Evolutionary conservation across 1,140 invertebrate species (phyloP), one percentile per base, ranked within the genome.

Genomic region (Drosophila subobscura): DNA sequence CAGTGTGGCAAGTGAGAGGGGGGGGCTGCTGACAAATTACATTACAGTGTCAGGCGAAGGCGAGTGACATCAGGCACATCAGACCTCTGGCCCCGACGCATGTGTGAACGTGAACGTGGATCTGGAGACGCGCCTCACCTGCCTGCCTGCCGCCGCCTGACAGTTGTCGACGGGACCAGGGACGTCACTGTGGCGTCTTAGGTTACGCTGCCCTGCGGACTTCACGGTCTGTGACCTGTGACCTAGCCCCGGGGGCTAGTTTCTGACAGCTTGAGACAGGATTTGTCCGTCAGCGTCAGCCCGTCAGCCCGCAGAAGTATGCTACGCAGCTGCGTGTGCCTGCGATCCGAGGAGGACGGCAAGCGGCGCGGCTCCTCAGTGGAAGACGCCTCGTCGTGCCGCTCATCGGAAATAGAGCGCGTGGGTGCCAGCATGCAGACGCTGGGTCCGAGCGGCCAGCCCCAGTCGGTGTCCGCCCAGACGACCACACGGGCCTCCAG

Each of bases 311-410:
- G 42, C 25, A 55, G 68, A 72, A 63, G 29, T 33, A 91, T 91
- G 91, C 54, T 91, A 58, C 85, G 90, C 70, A 91, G 79, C 56
- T 91, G 90, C 73, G 89, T 86, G 3, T 91, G 90, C 68, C 79
- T 91, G 71, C 81, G 89, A 40, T 74, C 73, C 65, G 81, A 85
- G 8, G 74, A 83, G 12, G 76, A 72, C 54, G 71, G 58, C 50
- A 88, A 91, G 72, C 88, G 91, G 45, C 90, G 91, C 64, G 83
- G 90, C 59, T 91, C 91, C 68, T 90, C 88, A 47, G 79, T 86
- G 56, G 93, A 94, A 78, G 93, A 93, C 73, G 93, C 93, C 37
- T 94, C 93, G 10, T 93, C 93, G 20, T 94, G 93, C 75, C 91
- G 93, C 23, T 93, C 93, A 63, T 93, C 93, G 40, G 93, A 94